These are phyloP conservation scores for Ophion obscuratus DNA, from an alignment of 2,888 invertebrate genomes.

Conservation along the genomic window DNA sequence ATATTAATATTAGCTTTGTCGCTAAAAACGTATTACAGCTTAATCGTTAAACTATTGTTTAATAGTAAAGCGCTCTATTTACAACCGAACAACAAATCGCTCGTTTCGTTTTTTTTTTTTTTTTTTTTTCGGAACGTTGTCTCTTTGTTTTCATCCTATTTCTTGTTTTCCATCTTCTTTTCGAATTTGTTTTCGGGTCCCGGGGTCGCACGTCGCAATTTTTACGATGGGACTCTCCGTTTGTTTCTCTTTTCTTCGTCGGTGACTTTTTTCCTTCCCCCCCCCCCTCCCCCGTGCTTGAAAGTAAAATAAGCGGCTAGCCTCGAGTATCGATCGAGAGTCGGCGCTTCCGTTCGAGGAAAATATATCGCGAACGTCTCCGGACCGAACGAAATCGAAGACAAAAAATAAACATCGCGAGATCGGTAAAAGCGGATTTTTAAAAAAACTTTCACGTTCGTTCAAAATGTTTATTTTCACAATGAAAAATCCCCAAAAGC, in stretches of 20 bases:
- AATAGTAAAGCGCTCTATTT: constrained; percentile 80
- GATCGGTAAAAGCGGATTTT: not conserved
- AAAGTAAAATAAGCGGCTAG: not conserved
- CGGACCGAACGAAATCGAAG: not conserved
- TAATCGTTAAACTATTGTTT: constrained; percentile 63
- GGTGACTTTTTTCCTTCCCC: not conserved
- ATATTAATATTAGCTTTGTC: constrained; percentile 79
- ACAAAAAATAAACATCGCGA: not conserved
- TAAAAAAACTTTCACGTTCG: not conserved
- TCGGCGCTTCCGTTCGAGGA: not conserved
- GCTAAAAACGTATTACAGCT: constrained; percentile 74
- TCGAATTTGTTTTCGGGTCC: constrained; percentile 4
- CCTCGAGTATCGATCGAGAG: not conserved
- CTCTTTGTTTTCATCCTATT: constrained; percentile 20
- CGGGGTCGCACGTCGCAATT: constrained; percentile 3
- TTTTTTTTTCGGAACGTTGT: constrained; percentile 61
- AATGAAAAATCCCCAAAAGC: constrained; percentile 58
- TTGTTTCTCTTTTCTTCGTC: not conserved
- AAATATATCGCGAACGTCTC: not conserved
- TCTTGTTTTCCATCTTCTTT: not conserved
- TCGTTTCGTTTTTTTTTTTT: constrained; percentile 55
- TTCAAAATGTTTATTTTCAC: not conserved
- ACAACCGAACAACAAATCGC: constrained; percentile 81
- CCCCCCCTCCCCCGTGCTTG: too few relatives aligned
- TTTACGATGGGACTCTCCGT: not conserved